Percentiles rank a stretch among this genome's conserved stretches.
These are phyloP conservation scores for Halichondria panicea DNA, from an alignment of 37 sponge, comb jelly and placozoan genomes.

Conservation along the genomic window DNA sequence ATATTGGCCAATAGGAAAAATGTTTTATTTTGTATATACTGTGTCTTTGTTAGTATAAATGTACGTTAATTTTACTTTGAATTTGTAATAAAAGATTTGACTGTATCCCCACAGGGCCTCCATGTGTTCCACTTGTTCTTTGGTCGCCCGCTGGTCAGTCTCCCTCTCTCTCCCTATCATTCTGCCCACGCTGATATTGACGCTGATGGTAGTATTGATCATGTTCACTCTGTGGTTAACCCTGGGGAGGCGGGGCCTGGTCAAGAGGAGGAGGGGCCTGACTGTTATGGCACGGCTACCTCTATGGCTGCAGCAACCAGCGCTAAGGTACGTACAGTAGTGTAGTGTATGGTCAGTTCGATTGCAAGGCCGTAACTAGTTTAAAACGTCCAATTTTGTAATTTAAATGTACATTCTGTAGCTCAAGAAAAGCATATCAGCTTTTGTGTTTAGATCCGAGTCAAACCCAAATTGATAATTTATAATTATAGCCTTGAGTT, in stretches of 20 bases:
- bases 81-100: neutral
- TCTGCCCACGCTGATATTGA: constrained; percentile 79
- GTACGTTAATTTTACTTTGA: neutral
- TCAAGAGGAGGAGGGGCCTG: neutral
- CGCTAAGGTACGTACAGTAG: neutral
- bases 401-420: no score
- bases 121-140: constrained; percentile 75
- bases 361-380: no score
- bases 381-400: no score
- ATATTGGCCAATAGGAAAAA: neutral
- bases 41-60: neutral
- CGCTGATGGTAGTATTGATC: constrained; percentile 79
- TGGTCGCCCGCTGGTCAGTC: constrained; percentile 78
- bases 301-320: constrained; percentile 8
- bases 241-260: constrained; percentile 47
- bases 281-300: constrained; percentile 72
- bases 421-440: no score
- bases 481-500: neutral
- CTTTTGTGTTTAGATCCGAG: no score
- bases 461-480: no score
- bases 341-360: no score
- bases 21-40: neutral
- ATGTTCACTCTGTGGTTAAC: constrained; percentile 58
- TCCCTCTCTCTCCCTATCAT: constrained; percentile 71
- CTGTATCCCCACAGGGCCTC: constrained; percentile 36